Percentiles rank a stretch among this genome's conserved stretches.
These are phyloP conservation scores for Lapara coniferarum DNA, from an alignment of 2,888 invertebrate genomes.

Conservation along the genomic window DNA sequence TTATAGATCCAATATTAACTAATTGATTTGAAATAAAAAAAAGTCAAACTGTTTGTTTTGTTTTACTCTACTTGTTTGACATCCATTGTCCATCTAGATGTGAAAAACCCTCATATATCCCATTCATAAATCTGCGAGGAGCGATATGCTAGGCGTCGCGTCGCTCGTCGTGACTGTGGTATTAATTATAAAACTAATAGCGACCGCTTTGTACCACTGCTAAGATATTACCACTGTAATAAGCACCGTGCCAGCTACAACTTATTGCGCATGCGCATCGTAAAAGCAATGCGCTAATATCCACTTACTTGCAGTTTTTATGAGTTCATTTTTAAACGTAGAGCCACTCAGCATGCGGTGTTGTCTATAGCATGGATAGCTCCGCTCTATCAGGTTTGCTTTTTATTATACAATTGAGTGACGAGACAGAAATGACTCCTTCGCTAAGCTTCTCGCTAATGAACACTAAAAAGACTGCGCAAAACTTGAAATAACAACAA, in stretches of 20 bases:
- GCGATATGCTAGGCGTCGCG: slow-evolving; percentile 6
- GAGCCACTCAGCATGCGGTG: too few relatives aligned
- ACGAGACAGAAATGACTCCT: too few relatives aligned
- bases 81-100: background rate
- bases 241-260: background rate
- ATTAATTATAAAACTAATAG: slow-evolving; percentile 21
- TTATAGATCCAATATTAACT: too few relatives aligned
- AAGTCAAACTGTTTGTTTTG: background rate
- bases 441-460: background rate
- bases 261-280: background rate
- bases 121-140: slow-evolving; percentile 20
- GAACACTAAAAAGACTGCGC: background rate
- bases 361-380: too few relatives aligned
- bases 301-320: background rate
- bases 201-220: slow-evolving; percentile 7
- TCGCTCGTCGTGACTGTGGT: slow-evolving; percentile 14
- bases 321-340: background rate
- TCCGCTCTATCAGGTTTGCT: too few relatives aligned
- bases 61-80: background rate
- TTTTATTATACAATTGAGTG: too few relatives aligned
- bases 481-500: background rate
- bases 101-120: background rate
- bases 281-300: background rate
- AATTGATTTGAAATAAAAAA: too few relatives aligned
- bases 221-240: slow-evolving; percentile 1